Base-by-base conservation (phyloP, 2,797 vertebrate species). In the Ceryle rudis region DNA sequence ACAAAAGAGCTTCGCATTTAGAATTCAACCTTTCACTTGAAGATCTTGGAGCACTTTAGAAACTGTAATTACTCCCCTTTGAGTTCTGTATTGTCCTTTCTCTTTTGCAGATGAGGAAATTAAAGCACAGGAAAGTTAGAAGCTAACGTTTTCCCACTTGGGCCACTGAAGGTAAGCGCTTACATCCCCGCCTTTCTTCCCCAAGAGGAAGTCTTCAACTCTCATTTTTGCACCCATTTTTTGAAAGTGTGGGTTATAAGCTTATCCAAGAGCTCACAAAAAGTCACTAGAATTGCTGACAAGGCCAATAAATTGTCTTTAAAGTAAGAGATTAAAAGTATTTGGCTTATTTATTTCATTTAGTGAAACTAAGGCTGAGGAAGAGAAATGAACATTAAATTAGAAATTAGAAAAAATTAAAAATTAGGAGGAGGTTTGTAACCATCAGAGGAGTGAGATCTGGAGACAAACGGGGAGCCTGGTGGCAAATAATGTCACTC, bases 91-190 rank as follows among this genome's bases (percentile, higher is more conserved):
- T 58, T 91, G n/a, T 78, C 78, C 49, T 78, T 89, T 87, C 57
- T 86, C 14, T 86, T 88, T 93, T 89, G 81, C 15, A 78, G 75
- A 31, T 46, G 37, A 89, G 35, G 72, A 89, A 91, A 85, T 85
- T 78, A 65, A 96, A 87, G 55, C 29, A 21, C 20, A 28, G 23
- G 41, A 47, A 91, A n/a, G 57, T 87, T 83, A 89, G 61, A 87
- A 90, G 44, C 33, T 47, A 58, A 73, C 1, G 9, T 79, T 89
- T 96, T 95, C 78, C 78, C 85, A 4, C 21, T 51, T 86, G 42
- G 28, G 13, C 65, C 87, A 22, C 42, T 52, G 46, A 71, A 94
- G 61, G 69, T 64, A 88, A 83, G 33, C 0, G 0, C 25, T 81
- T 77, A 60, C 2, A 31, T 66, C 71, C 31, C 42, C 39, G 52